phyloP scores from a whole-genome alignment of 2,113 vertebrate genomes.

The Dicentrarchus labrax region DNA sequence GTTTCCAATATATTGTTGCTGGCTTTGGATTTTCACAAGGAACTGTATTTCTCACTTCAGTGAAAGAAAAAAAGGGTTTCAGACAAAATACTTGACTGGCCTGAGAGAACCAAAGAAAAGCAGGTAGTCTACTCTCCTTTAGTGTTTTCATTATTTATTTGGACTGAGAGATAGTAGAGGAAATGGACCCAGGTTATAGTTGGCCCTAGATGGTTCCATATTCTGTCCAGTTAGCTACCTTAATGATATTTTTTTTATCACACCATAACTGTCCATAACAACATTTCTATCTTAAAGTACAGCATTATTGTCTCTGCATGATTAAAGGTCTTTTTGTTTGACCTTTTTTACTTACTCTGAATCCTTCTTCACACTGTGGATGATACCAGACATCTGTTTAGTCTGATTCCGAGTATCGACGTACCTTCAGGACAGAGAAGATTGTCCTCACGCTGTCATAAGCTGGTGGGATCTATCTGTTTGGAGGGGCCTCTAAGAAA shows the following conservation, averaged over 20 bases:
- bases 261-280: neutral
- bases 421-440: slow-evolving; percentile 44
- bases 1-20: neutral
- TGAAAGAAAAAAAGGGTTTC: neutral
- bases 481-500: slow-evolving; percentile 45
- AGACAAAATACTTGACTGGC: slow-evolving; percentile 11
- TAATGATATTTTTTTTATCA: neutral
- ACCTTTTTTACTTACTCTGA: neutral
- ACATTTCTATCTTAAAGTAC: neutral
- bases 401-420: slow-evolving; percentile 11
- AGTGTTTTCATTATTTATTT: slow-evolving; percentile 1
- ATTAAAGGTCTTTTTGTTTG: neutral
- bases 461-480: slow-evolving; percentile 51
- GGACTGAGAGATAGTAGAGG: neutral
- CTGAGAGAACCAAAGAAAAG: neutral
- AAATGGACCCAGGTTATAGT: neutral
- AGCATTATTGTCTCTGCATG: neutral
- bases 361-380: slow-evolving; percentile 1
- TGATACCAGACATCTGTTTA: slow-evolving; percentile 6
- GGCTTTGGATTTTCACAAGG: neutral
- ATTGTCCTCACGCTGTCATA: slow-evolving; percentile 27
- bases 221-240: neutral
- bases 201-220: neutral
- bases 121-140: neutral
- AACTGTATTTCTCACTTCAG: slow-evolving; percentile 5